These are phyloP conservation scores for Tyto alba DNA, from an alignment of 2,113 vertebrate genomes.

Conservation along the genomic window DNA sequence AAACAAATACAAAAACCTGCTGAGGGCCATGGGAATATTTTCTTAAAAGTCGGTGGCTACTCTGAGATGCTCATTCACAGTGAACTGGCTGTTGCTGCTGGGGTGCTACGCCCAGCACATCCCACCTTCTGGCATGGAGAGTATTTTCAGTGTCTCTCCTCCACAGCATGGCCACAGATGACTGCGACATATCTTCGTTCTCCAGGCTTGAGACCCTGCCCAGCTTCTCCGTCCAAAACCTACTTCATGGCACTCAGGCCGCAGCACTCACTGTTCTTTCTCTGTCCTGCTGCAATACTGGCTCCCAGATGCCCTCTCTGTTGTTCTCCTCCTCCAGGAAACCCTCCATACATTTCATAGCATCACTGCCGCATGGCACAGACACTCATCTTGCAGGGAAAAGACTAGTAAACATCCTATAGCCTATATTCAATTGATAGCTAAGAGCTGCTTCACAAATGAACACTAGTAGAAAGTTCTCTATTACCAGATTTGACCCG, in stretches of 20 bases:
- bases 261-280: not conserved
- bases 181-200: not conserved
- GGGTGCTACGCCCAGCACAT: fast-evolving
- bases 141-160: not conserved
- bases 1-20: not conserved
- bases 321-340: not conserved
- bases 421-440: not conserved
- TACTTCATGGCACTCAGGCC: not conserved
- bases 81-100: not conserved
- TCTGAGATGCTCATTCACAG: not conserved
- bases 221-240: not conserved
- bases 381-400: not conserved
- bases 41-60: not conserved
- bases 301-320: not conserved
- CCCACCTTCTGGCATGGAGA: not conserved
- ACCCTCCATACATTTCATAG: not conserved
- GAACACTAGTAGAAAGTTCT: not conserved
- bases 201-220: not conserved
- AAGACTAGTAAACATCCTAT: not conserved
- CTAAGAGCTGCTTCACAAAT: not conserved
- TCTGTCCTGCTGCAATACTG: not conserved
- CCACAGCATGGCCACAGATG: not conserved
- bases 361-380: not conserved
- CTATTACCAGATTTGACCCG: not conserved
- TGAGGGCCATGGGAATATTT: not conserved